Evolutionary conservation across 2,888 invertebrate genomes (phyloP).

Genomic region (Drosophila mettleri): DNA sequence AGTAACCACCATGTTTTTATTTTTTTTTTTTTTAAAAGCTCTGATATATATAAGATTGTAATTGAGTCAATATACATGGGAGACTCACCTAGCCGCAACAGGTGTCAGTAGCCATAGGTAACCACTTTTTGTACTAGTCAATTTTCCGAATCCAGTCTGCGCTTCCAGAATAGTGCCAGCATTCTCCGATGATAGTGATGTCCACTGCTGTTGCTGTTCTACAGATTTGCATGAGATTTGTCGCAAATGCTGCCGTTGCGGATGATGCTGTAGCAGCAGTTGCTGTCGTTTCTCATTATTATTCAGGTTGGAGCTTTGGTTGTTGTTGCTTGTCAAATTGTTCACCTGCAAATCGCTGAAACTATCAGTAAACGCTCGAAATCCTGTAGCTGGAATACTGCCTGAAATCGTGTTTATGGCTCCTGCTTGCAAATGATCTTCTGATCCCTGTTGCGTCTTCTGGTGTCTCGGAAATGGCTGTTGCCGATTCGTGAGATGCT

Average conservation of each 20-base stretch:
- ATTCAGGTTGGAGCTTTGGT: slow-evolving; percentile 17
- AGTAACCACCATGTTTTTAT: no score
- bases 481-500: slow-evolving; percentile 20
- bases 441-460: slow-evolving; percentile 8
- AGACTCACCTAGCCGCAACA: slow-evolving; percentile 84
- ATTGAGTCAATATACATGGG: neutral
- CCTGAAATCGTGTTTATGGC: slow-evolving; percentile 83
- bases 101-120: slow-evolving; percentile 85
- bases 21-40: no score
- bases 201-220: slow-evolving; percentile 9
- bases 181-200: slow-evolving; percentile 5
- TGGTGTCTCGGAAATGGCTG: slow-evolving; percentile 25
- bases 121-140: slow-evolving; percentile 56
- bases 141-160: slow-evolving; percentile 19
- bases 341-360: slow-evolving; percentile 78
- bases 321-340: slow-evolving; percentile 55
- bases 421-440: slow-evolving; percentile 25
- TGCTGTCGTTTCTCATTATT: slow-evolving; percentile 18
- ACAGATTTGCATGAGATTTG: neutral
- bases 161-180: neutral
- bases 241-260: slow-evolving; percentile 12
- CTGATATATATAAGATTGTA: no score
- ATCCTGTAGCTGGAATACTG: slow-evolving; percentile 77
- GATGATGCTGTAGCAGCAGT: slow-evolving; percentile 14
- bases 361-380: slow-evolving; percentile 39